A percentile compares a stretch with the other conserved stretches of the same genome.
Evolutionary conservation across 2,797 vertebrate species (phyloP).

Genomic region (Poecilia wingei): DNA sequence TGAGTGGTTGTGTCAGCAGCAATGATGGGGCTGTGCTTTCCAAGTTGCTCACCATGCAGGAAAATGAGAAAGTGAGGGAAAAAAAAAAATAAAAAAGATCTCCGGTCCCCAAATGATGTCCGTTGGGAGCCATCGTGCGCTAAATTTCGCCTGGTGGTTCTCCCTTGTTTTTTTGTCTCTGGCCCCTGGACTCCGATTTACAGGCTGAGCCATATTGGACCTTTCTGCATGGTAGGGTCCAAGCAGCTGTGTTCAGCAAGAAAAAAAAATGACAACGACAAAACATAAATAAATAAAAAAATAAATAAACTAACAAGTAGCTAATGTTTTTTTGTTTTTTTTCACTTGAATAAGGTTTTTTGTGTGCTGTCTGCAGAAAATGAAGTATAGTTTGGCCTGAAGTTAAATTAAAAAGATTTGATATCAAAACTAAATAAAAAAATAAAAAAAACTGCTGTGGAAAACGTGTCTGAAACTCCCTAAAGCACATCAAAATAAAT

Average conservation of each 20-base stretch:
- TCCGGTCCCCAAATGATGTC: slow-evolving; percentile 76
- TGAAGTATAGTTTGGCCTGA: slow-evolving; percentile 43
- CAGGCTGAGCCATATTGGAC: slow-evolving; percentile 75
- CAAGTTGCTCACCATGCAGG: slow-evolving; percentile 84
- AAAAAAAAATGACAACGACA: slow-evolving; percentile 71
- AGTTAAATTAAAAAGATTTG: slow-evolving; percentile 48
- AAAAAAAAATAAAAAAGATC: slow-evolving; percentile 63
- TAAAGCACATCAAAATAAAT: slow-evolving; percentile 44
- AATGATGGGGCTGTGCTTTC: slow-evolving; percentile 74
- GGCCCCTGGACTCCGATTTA: slow-evolving; percentile 73
- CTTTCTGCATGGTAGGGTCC: slow-evolving; percentile 77
- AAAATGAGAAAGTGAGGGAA: slow-evolving; percentile 66
- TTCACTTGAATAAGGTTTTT: slow-evolving; percentile 76
- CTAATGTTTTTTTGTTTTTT: slow-evolving; percentile 60
- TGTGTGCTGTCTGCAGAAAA: slow-evolving; percentile 79
- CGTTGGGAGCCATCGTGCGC: slow-evolving; percentile 77
- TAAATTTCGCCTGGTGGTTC: slow-evolving; percentile 74
- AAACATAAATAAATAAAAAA: slow-evolving; percentile 78
- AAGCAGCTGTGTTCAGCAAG: slow-evolving; percentile 79
- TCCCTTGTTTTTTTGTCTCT: slow-evolving; percentile 69
- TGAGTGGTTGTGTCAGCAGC: slow-evolving; percentile 86
- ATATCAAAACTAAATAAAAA: slow-evolving; percentile 5
- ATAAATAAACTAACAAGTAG: slow-evolving; percentile 71
- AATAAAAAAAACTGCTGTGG: slow-evolving; percentile 3
- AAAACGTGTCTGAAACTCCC: slow-evolving; percentile 34